phyloP scores from a whole-genome alignment of 2,888 invertebrate genomes.

The Eurois occulta region DNA sequence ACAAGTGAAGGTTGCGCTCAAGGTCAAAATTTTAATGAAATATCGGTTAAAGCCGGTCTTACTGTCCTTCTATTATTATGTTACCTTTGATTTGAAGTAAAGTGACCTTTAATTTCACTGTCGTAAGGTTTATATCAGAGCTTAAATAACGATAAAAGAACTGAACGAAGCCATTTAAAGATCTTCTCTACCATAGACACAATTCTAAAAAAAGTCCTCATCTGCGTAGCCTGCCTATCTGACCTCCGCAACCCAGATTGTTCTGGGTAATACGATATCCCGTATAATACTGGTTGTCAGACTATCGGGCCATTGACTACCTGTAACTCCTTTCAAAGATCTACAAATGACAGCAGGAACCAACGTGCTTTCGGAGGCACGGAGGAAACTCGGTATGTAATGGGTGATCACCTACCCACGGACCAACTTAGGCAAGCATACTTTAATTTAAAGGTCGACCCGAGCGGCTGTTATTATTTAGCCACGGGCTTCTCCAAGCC shows the following conservation, averaged over 20 bases:
- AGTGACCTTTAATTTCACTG: not conserved
- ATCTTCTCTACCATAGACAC: not conserved
- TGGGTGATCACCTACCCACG: not conserved
- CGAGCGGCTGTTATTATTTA: not conserved
- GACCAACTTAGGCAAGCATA: not conserved
- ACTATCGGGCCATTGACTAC: too few species aligned
- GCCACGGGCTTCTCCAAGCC: not conserved
- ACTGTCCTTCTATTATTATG: not conserved
- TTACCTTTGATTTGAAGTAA: not conserved
- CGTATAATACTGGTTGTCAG: too few species aligned
- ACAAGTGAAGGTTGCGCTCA: not conserved
- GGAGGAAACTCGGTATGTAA: too few species aligned
- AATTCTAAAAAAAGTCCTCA: not conserved
- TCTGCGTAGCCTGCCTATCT: not conserved
- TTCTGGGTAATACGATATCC: too few species aligned
- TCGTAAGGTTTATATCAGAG: not conserved
- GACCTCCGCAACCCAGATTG: too few species aligned
- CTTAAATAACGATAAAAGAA: not conserved
- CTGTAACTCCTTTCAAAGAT: too few species aligned
- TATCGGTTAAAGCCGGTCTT: not conserved
- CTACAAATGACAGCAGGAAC: too few species aligned
- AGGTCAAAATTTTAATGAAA: not conserved
- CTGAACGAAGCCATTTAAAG: not conserved
- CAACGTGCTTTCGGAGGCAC: too few species aligned
- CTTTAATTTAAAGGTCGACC: not conserved